These are phyloP conservation scores for Neodon shergylaensis DNA, from an alignment of 2,113 vertebrate species.

Conservation along the genomic window DNA sequence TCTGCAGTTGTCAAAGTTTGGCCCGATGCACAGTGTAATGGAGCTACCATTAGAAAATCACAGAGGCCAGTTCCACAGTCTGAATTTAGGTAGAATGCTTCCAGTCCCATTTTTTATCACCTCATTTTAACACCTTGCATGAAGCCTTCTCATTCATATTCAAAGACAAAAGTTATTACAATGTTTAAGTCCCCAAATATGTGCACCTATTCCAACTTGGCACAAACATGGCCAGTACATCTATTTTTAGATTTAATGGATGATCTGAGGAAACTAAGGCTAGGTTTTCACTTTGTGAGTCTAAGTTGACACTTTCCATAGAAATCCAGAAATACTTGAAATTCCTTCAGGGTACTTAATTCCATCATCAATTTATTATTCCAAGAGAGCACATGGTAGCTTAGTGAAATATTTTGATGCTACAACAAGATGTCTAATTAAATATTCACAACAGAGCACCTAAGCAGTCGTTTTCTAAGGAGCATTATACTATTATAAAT, in stretches of 20 bases:
- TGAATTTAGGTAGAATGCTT: not conserved
- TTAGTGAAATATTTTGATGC: slow-evolving; percentile 43
- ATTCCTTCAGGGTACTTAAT: not conserved
- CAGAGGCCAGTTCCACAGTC: not conserved
- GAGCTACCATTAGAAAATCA: not conserved
- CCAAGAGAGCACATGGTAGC: slow-evolving; percentile 24
- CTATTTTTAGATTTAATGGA: slow-evolving; percentile 31
- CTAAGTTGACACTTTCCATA: slow-evolving; percentile 11
- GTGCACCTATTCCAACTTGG: slow-evolving; percentile 35
- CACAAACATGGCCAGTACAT: not conserved
- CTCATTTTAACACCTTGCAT: not conserved
- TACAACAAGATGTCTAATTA: slow-evolving; percentile 53
- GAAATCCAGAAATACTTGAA: slow-evolving; percentile 31
- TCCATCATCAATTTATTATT: slow-evolving; percentile 50
- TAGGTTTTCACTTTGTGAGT: not conserved
- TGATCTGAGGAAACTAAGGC: not conserved
- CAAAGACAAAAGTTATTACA: slow-evolving; percentile 26
- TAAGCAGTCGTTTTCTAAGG: slow-evolving; percentile 30
- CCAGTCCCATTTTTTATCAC: not conserved
- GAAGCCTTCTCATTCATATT: not conserved
- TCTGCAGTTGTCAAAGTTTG: not conserved
- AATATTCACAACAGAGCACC: slow-evolving; percentile 22
- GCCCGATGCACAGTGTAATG: not conserved
- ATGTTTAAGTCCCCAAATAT: not conserved
- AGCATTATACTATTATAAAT: slow-evolving; percentile 15